Conservation (phyloP, 2,113 vertebrate species). For the Athene cunicularia region DNA sequence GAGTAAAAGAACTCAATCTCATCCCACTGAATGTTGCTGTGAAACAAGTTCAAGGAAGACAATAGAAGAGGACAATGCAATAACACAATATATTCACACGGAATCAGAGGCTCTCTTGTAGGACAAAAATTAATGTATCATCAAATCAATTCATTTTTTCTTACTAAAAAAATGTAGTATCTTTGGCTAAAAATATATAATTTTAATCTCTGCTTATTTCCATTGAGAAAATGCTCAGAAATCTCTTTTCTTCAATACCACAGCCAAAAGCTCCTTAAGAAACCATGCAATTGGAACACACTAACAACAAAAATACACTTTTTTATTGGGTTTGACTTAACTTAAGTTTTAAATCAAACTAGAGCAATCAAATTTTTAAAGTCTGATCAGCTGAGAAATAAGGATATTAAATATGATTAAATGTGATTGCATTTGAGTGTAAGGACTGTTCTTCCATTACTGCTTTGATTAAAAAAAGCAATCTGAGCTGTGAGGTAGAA, state of each 20-base stretch:
- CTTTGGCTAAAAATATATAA: neutral
- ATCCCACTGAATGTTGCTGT: neutral
- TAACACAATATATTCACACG: neutral
- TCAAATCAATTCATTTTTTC: neutral
- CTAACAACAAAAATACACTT: slow-evolving; percentile 52
- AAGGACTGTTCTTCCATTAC: slow-evolving; percentile 83
- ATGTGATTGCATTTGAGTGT: slow-evolving; percentile 80
- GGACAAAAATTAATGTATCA: neutral
- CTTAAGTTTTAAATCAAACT: slow-evolving; percentile 76
- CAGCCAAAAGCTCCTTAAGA: neutral
- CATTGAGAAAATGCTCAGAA: neutral
- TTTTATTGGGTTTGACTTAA: slow-evolving; percentile 61
- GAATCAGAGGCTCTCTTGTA: neutral
- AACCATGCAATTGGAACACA: neutral
- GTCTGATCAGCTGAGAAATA: slow-evolving; percentile 86
- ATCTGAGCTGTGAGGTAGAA: slow-evolving; percentile 80
- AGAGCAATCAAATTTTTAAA: slow-evolving; percentile 76
- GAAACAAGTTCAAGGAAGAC: neutral
- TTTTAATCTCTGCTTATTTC: neutral
- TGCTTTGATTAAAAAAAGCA: slow-evolving; percentile 85
- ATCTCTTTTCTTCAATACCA: neutral
- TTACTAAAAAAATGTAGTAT: neutral
- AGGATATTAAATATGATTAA: slow-evolving; percentile 86
- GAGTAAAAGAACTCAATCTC: neutral
- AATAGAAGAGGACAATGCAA: neutral